A percentile compares a stretch with the other conserved stretches of the same genome.
Evolutionary conservation across 2,113 vertebrate species (phyloP).

Genomic region (Gallinago jamesoni): DNA sequence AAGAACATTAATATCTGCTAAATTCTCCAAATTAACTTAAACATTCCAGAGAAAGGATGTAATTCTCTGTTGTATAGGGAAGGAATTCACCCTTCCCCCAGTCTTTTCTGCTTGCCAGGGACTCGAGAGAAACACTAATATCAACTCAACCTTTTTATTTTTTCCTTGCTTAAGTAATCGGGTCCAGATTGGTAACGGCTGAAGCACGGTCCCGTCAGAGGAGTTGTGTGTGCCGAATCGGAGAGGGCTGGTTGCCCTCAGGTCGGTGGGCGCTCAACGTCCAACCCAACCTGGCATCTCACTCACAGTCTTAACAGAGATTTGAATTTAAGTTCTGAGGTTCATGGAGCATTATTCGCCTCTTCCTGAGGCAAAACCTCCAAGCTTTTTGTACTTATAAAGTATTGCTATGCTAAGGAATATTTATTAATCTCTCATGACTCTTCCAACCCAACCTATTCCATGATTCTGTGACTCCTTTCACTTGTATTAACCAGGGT

Average conservation of each 20-base stretch:
- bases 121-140: not conserved
- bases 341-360: not conserved
- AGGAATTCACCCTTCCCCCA: conserved; percentile 56
- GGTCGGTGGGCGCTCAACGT: rapidly evolving
- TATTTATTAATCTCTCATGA: not conserved
- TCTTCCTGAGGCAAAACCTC: not conserved
- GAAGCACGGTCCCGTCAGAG: rapidly evolving
- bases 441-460: not conserved
- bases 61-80: conserved; percentile 47
- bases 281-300: not conserved
- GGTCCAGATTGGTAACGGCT: not conserved
- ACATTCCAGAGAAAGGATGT: conserved; percentile 57
- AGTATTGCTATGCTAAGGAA: no score
- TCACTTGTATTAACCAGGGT: not conserved
- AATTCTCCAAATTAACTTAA: conserved; percentile 58
- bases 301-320: not conserved
- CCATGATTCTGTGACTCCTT: not conserved
- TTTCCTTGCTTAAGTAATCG: not conserved
- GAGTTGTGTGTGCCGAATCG: not conserved
- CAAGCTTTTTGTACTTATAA: not conserved
- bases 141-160: not conserved
- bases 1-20: conserved; percentile 44
- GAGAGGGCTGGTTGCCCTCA: not conserved
- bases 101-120: not conserved
- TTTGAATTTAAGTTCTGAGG: not conserved